phyloP scores from a whole-genome alignment of 1,140 invertebrate species.

The Leptopilina boulardi region DNA sequence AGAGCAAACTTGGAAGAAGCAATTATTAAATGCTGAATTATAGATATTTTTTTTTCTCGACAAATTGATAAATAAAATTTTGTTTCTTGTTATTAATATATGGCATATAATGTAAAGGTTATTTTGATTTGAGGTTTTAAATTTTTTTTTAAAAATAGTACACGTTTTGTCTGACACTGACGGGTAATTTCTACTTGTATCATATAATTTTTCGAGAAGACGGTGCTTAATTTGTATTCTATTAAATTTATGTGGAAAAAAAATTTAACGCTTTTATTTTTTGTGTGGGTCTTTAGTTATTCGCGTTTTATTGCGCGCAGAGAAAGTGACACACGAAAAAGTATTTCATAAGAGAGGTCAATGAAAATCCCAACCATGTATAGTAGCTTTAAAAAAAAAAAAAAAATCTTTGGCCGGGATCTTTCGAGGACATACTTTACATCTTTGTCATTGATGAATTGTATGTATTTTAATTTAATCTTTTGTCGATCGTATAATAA shows the following conservation, averaged over 20 bases:
- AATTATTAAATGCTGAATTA: no score
- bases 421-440: conserved; percentile 12
- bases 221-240: background rate
- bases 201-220: no score
- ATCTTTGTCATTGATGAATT: background rate
- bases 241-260: background rate
- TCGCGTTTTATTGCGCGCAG: conserved; percentile 44
- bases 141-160: no score
- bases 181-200: background rate
- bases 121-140: no score
- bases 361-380: conserved; percentile 42
- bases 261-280: background rate
- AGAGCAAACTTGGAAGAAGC: no score
- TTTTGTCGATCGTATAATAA: no score
- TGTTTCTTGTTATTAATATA: no score
- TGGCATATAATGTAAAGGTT: no score
- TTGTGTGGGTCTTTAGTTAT: background rate
- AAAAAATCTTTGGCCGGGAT: background rate
- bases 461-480: background rate
- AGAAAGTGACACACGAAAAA: conserved; percentile 43
- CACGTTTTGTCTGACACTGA: background rate
- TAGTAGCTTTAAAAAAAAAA: conserved; percentile 15
- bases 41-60: no score
- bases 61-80: no score
- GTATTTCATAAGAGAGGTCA: conserved; percentile 34